Evolutionary conservation across 2,113 vertebrate genomes (phyloP).

Genomic region (Dunckerocampus dactyliophorus): DNA sequence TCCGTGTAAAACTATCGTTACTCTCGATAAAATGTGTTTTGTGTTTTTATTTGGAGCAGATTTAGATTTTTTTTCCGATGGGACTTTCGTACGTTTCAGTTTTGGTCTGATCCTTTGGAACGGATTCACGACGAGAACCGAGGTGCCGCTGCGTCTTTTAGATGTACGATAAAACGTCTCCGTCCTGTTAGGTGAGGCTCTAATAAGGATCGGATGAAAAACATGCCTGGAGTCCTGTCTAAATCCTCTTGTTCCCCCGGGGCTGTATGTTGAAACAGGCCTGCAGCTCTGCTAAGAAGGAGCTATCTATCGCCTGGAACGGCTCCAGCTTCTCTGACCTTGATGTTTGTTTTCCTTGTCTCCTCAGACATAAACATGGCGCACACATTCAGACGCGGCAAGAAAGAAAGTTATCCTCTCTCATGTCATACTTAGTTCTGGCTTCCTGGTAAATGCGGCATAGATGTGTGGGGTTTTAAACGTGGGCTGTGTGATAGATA

Average conservation of each 20-base stretch:
- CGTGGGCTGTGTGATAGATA: conserved; percentile 21
- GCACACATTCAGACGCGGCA: conserved; percentile 47
- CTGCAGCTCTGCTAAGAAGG: conserved; percentile 35
- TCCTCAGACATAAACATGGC: conserved; percentile 61
- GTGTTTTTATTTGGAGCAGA: too few species aligned
- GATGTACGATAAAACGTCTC: conserved; percentile 3
- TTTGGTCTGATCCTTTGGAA: neutral
- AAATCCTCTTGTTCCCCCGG: conserved; percentile 28
- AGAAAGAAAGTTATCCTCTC: conserved; percentile 47
- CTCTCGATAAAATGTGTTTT: neutral
- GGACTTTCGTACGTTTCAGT: too few species aligned
- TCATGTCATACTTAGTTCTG: conserved; percentile 41
- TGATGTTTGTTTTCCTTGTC: conserved; percentile 68
- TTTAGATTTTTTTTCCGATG: too few species aligned
- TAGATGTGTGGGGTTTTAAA: conserved; percentile 20
- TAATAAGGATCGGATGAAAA: conserved; percentile 27
- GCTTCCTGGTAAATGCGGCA: conserved; percentile 5
- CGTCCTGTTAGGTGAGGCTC: neutral
- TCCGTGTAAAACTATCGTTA: too few species aligned
- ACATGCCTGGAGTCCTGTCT: conserved; percentile 18
- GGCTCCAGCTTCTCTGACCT: conserved; percentile 62
- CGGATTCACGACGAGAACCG: neutral
- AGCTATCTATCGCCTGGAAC: conserved; percentile 52
- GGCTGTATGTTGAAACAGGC: conserved; percentile 36
- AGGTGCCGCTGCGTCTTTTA: neutral